Percentiles rank a stretch among this genome's conserved stretches.
These are phyloP conservation scores for Euleptes europaea DNA, from an alignment of 2,113 vertebrate species.

Conservation along the genomic window DNA sequence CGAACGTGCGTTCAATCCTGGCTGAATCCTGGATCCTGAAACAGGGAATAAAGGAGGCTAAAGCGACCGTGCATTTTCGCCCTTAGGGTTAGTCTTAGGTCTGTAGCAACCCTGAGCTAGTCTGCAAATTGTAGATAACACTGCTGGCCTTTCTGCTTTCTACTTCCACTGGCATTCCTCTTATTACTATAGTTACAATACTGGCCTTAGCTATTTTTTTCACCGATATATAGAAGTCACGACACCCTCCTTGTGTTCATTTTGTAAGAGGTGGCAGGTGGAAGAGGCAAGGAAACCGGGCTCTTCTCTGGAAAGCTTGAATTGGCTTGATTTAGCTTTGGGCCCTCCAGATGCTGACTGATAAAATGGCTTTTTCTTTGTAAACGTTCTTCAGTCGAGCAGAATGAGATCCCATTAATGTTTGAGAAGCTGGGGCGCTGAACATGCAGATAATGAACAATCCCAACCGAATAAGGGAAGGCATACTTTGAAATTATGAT, in stretches of 20 bases:
- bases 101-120: not conserved
- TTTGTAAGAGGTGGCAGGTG: not conserved
- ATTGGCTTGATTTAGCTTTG: not conserved
- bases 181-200: not conserved
- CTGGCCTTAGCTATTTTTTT: not conserved
- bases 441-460: not conserved
- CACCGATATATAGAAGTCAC: not conserved
- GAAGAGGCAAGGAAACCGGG: not conserved
- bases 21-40: too few relatives aligned
- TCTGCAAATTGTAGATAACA: not conserved
- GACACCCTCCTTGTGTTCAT: not conserved
- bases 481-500: not conserved
- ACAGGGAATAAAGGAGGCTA: too few relatives aligned
- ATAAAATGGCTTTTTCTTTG: not conserved
- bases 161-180: not conserved
- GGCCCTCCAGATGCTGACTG: not conserved
- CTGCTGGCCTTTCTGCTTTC: not conserved
- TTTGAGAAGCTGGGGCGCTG: slow-evolving; percentile 26
- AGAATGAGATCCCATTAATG: slow-evolving; percentile 16
- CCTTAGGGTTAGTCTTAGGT: too few relatives aligned
- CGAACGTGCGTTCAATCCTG: too few relatives aligned
- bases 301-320: not conserved
- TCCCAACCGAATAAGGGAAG: not conserved
- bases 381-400: slow-evolving; percentile 1
- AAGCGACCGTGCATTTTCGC: too few relatives aligned